phyloP scores from a whole-genome alignment of 2,888 invertebrate species.

The Lepidonotus clava region DNA sequence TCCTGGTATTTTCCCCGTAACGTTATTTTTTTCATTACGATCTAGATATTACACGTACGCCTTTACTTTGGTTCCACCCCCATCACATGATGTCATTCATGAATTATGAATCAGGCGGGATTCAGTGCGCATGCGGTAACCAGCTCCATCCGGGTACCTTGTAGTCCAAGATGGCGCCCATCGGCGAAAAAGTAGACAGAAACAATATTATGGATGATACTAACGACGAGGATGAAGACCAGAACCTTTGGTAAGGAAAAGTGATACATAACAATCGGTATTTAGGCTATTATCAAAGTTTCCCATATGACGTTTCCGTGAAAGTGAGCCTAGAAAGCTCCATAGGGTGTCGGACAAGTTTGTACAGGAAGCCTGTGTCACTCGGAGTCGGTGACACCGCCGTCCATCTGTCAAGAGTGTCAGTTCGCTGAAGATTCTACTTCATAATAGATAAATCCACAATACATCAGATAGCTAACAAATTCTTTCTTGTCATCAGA shows the following conservation, averaged over 20 bases:
- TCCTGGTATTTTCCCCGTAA: too few relatives aligned
- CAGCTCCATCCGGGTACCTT: slow-evolving; percentile 53
- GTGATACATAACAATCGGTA: not conserved
- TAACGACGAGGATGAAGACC: slow-evolving; percentile 69
- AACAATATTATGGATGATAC: slow-evolving; percentile 71
- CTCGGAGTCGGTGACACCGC: slow-evolving; percentile 30
- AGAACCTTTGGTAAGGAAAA: slow-evolving; percentile 75
- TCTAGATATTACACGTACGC: too few relatives aligned
- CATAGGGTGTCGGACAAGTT: slow-evolving; percentile 43
- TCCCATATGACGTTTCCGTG: not conserved
- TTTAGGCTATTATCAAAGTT: not conserved
- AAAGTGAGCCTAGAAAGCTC: not conserved
- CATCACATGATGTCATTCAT: slow-evolving; percentile 52
- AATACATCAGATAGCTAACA: too few relatives aligned
- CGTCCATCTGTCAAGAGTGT: slow-evolving; percentile 41
- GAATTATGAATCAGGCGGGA: slow-evolving; percentile 47
- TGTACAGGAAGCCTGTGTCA: slow-evolving; percentile 54
- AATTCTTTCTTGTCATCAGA: too few relatives aligned
- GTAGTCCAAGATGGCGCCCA: slow-evolving; percentile 77
- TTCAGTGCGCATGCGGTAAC: slow-evolving; percentile 48
- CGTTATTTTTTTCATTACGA: too few relatives aligned
- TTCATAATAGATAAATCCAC: not conserved
- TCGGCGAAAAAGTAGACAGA: slow-evolving; percentile 75
- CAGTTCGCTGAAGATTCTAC: not conserved
- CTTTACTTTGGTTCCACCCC: too few relatives aligned